Conservation (phyloP, 2,113 vertebrate genomes). For the Clarias gariepinus region DNA sequence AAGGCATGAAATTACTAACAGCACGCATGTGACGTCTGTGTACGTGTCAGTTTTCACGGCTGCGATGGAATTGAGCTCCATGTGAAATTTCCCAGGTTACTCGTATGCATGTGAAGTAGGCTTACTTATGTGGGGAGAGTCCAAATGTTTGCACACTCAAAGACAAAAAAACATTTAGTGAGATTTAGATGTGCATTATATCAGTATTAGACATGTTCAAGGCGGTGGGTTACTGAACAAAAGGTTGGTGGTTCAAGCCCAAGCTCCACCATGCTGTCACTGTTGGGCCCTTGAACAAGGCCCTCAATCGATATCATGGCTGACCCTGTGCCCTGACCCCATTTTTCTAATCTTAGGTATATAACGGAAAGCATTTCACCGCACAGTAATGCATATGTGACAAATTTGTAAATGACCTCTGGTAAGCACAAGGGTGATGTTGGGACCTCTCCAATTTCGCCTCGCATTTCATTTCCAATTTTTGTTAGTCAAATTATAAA, state of each 20-base stretch:
- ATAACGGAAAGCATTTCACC: too few relatives aligned
- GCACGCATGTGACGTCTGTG: not conserved
- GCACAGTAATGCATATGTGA: not conserved
- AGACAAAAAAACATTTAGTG: not conserved
- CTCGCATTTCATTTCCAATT: not conserved
- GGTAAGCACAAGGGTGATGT: not conserved
- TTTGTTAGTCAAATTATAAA: not conserved
- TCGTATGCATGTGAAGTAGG: not conserved
- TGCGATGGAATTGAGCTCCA: not conserved
- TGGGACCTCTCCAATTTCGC: not conserved
- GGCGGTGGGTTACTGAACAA: too few relatives aligned
- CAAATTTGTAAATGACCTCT: not conserved
- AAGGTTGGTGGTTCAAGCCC: too few relatives aligned
- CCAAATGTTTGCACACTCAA: not conserved
- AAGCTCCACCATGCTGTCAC: too few relatives aligned
- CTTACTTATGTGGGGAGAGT: not conserved
- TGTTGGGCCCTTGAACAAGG: too few relatives aligned
- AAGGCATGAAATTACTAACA: slow-evolving; percentile 27
- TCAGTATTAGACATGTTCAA: too few relatives aligned
- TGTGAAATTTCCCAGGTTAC: not conserved
- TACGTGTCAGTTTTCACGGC: slow-evolving; percentile 41
- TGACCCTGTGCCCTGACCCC: too few relatives aligned
- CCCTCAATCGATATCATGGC: too few relatives aligned
- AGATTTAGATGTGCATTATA: not conserved
- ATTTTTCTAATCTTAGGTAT: too few relatives aligned